A percentile compares a stretch with the other conserved stretches of the same genome.
These are phyloP conservation scores for Deroptyus accipitrinus DNA, from an alignment of 2,113 vertebrate genomes.

Conservation along the genomic window DNA sequence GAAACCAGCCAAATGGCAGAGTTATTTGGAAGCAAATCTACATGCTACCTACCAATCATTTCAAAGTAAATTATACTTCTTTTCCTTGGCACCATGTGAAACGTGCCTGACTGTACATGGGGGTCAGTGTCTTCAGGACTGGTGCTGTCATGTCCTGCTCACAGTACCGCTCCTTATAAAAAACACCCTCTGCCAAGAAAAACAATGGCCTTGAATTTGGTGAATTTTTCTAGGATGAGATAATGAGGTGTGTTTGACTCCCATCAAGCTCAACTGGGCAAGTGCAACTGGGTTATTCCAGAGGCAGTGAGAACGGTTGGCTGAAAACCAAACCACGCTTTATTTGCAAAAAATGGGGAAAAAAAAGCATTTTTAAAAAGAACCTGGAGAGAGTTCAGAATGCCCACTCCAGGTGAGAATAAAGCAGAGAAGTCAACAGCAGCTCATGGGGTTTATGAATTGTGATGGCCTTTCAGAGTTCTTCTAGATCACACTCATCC, in stretches of 20 bases:
- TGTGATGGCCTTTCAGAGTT: not conserved
- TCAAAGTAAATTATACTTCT: not conserved
- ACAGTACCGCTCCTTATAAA: not conserved
- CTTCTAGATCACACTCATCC: not conserved
- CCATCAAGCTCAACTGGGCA: not conserved
- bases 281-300: not conserved
- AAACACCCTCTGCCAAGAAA: not conserved
- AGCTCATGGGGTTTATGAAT: not conserved
- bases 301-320: not conserved
- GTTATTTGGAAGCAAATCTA: not conserved
- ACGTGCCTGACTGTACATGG: not conserved
- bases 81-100: conserved; percentile 31
- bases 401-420: not conserved
- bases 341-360: not conserved
- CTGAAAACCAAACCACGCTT: not conserved
- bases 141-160: not conserved
- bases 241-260: conserved; percentile 53
- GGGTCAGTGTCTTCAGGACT: not conserved
- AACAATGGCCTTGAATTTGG: not conserved
- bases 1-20: not conserved
- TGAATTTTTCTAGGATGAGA: not conserved
- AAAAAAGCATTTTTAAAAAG: not conserved
- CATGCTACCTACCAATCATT: not conserved
- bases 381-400: not conserved
- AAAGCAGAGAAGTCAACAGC: not conserved